These are phyloP conservation scores for Maconellicoccus hirsutus DNA, from an alignment of 1,140 invertebrate genomes.

Conservation along the genomic window DNA sequence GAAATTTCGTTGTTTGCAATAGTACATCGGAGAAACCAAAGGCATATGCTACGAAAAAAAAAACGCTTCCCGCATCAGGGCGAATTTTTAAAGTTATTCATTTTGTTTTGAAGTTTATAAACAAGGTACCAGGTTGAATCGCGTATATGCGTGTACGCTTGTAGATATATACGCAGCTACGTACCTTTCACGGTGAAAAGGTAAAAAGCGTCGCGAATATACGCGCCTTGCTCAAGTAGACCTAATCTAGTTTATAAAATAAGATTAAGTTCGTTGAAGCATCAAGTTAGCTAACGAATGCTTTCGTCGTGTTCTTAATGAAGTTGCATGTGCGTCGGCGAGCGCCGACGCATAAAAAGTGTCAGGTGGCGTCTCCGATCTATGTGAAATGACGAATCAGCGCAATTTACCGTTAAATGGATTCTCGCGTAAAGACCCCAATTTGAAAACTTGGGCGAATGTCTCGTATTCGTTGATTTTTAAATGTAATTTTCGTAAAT, in stretches of 20 bases:
- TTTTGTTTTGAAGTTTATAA: too few species aligned
- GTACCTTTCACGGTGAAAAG: too few species aligned
- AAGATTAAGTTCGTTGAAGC: conserved; percentile 20
- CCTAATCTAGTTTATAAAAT: conserved; percentile 20
- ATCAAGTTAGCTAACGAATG: conserved; percentile 21
- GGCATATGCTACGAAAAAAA: too few species aligned
- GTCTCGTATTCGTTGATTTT: conserved; percentile 19
- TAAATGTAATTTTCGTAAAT: conserved; percentile 20
- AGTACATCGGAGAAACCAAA: too few species aligned
- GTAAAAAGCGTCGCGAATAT: too few species aligned
- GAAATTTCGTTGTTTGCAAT: too few species aligned
- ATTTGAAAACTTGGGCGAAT: conserved; percentile 10
- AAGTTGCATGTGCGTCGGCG: conserved; percentile 12
- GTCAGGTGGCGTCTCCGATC: conserved; percentile 6
- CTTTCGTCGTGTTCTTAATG: neutral
- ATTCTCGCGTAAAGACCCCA: conserved; percentile 15
- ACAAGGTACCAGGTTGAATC: too few species aligned
- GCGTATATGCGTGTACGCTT: too few species aligned
- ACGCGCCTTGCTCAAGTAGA: too few species aligned
- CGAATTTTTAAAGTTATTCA: too few species aligned
- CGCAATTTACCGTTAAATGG: conserved; percentile 22
- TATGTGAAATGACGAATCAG: conserved; percentile 14
- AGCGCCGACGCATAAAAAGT: conserved; percentile 18
- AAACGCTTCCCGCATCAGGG: too few species aligned
- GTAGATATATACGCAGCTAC: too few species aligned